phyloP scores from a whole-genome alignment of 2,113 vertebrate species.

The Gnathonemus echidnorhynchus region DNA sequence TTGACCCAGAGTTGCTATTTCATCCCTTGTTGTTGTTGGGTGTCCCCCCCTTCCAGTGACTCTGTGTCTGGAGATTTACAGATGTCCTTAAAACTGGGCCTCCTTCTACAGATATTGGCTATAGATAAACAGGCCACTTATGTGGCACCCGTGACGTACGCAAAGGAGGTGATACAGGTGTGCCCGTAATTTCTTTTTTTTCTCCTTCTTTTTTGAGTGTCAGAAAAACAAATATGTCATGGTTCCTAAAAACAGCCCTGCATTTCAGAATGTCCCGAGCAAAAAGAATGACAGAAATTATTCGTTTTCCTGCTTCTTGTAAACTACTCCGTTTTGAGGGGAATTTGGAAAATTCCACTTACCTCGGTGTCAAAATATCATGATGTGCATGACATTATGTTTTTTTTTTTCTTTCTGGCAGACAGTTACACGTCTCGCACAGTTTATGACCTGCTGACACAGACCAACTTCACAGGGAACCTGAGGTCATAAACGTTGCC shows the following conservation, averaged over 20 bases:
- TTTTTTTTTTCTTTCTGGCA: background rate
- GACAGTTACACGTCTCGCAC: background rate
- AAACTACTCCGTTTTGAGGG: background rate
- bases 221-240: background rate
- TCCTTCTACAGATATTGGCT: background rate
- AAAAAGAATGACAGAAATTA: background rate
- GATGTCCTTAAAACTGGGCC: background rate
- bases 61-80: conserved; percentile 34
- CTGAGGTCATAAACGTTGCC: background rate
- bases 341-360: conserved; percentile 6
- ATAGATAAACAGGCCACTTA: background rate
- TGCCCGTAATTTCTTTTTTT: background rate
- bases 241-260: background rate
- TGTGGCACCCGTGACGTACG: background rate
- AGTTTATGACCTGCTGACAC: background rate
- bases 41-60: background rate
- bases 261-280: background rate
- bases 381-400: background rate
- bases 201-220: background rate
- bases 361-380: background rate
- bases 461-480: background rate
- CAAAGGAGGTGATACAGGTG: background rate
- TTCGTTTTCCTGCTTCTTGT: background rate
- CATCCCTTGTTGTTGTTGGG: background rate
- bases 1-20: background rate